Evolutionary conservation across 2,113 vertebrate genomes (phyloP), one percentile per base, ranked within the genome.

Genomic region (Catharus bicknelli): DNA sequence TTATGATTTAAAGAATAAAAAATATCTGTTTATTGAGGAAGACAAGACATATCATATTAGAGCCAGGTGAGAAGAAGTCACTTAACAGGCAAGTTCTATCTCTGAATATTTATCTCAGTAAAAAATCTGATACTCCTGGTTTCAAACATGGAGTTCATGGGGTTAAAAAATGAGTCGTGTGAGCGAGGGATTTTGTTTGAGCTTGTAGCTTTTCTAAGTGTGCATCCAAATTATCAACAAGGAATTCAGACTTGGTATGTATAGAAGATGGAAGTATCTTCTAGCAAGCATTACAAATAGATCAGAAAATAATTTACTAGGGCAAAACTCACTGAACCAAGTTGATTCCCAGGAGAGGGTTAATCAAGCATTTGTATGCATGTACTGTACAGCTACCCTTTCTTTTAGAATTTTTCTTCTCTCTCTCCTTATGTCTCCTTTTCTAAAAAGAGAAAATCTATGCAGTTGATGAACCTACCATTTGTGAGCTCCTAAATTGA

Each of bases 291-390:
- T 50, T 43, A 14, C 47, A 59, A 88, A 95, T 86, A 74, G 80
- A 82, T 95, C 55, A 94, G 70, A 96, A 95, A 83, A 86, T 95
- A 95, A 95, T 94, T 94, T 89, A 90, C 22, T 79, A 76, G 23
- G 53, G 59, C 20, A 23, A n/a, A 74, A 70, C 38, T 95, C 58
- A 82, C 42, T 78, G 54, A 93, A 82, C 55, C 43, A 70, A 59
- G 47, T 58, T 85, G 96, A 88, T 69, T 67, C 78, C 69, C 74
- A 83, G 68, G 59, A 89, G 78, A 83, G 78, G 85, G 94, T 97
- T 92, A 96, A 96, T 93, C 81, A 95, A 61, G 42, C 68, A 74
- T 94, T 94, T 89, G 57, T 92, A 96, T 63, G 47, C 43, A 88
- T 32, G 15, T 67, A 70, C 70, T 86, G 58, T 81, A 73, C 23